Evolutionary conservation across 2,113 vertebrate species (phyloP), one percentile per base, ranked within the genome.

Genomic region (Hypanus sabinus): DNA sequence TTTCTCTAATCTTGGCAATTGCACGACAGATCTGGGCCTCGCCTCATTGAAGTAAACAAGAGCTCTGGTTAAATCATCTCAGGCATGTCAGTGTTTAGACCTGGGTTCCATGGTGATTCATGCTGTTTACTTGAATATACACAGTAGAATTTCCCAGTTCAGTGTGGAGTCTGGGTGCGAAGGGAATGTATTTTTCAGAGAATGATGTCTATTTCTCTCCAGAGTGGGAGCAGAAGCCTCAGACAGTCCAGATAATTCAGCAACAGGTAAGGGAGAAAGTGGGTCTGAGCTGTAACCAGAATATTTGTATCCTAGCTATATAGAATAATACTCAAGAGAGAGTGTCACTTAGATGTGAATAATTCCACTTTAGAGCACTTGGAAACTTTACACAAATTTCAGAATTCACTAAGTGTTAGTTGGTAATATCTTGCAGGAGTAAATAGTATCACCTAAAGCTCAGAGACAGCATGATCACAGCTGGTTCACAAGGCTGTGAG

Each of bases 101-200:
- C 91, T 93, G 91, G 70, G 71, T 38, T 70, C 70, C 70, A 93
- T 75, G 70, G 91, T 36, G 27, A 93, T 68, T 65, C 16, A 65
- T 18, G 62, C 14, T 33, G 85, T 33, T 88, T 90, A 73, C 38
- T 27, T 73, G 12, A 16, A 24, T 55, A 27, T 55, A 2, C 24
- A 71, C 36, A 73, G 70, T 38, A 6, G 70, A 36, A 7, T 7
- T 93, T 24, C n/a, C 65, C 16, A 18, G 20, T 5, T 20, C 87
- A 91, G 6, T 46, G 33, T 22, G 1, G 5, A 9, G 3, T 71
- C 91, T 16, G 38, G 5, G 20, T 10, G 5, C 30, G 70, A 71
- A 11, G 22, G 73, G 18, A 36, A 93, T 93, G 91, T 55, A 93
- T 46, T 93, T 93, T 93, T 68, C 36, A 16, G 91, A 73, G 91